Percentiles rank a stretch among this genome's conserved stretches.
phyloP scores from a whole-genome alignment of 2,888 invertebrate genomes.

The Drosophila borborema region DNA sequence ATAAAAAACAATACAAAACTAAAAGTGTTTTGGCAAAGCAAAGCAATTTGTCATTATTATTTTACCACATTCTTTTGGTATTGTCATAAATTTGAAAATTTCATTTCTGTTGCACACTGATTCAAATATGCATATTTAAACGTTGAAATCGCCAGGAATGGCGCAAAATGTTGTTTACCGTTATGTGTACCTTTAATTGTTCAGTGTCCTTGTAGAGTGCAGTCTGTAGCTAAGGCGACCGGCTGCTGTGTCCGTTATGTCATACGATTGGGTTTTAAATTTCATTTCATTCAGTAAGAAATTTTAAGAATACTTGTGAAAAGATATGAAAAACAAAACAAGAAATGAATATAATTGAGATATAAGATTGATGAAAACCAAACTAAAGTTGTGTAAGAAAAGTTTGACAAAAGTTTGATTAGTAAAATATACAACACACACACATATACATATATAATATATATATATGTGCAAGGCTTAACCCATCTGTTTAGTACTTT shows the following conservation, averaged over 20 bases:
- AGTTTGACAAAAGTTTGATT: conserved; percentile 2
- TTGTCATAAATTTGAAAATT: conserved; percentile 9
- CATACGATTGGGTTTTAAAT: conserved; percentile 34
- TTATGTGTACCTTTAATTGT: neutral
- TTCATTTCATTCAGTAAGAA: conserved; percentile 6
- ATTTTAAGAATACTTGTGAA: neutral
- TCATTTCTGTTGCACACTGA: conserved; percentile 16
- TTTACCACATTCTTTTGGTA: conserved; percentile 2
- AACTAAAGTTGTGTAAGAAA: conserved; percentile 3
- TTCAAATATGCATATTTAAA: conserved; percentile 23
- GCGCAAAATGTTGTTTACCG: conserved; percentile 14
- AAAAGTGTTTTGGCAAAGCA: conserved; percentile 39
- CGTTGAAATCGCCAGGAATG: conserved; percentile 2
- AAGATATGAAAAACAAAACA: neutral
- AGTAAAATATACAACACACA: conserved; percentile 14
- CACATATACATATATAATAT: neutral
- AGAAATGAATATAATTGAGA: conserved; percentile 31
- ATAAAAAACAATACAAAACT: neutral
- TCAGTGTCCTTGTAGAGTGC: conserved; percentile 13
- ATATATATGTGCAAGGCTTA: neutral
- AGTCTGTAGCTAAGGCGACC: conserved; percentile 4
- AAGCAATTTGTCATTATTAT: conserved; percentile 11
- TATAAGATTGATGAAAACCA: conserved; percentile 40
- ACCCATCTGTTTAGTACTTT: conserved; percentile 31
- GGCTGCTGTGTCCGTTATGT: conserved; percentile 50